Evolutionary conservation across 2,797 vertebrate genomes (phyloP).

Genomic region (Chloroceryle inda): DNA sequence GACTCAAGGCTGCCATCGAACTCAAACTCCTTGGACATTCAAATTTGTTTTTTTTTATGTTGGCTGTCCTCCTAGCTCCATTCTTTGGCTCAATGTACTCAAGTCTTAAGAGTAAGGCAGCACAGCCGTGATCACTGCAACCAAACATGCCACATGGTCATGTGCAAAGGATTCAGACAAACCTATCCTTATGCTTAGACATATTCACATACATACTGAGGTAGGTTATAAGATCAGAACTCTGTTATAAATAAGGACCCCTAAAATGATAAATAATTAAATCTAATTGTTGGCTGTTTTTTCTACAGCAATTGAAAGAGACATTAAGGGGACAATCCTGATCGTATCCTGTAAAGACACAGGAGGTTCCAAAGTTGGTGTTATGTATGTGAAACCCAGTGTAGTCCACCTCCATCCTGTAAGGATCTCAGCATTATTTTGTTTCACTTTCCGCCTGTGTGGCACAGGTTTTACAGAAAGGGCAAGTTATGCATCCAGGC

Average conservation of each 20-base stretch:
- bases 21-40: not conserved
- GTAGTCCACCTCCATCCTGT: not conserved
- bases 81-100: not conserved
- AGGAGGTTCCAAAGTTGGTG: not conserved
- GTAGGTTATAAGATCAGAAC: not conserved
- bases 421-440: not conserved
- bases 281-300: not conserved
- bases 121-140: not conserved
- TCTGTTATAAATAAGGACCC: not conserved
- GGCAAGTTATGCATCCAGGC: not conserved
- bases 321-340: not conserved
- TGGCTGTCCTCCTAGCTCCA: not conserved
- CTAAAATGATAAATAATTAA: not conserved
- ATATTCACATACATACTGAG: rapidly evolving
- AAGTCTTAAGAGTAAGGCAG: not conserved
- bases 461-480: not conserved
- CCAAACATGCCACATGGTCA: not conserved
- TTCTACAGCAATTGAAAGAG: not conserved
- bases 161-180: not conserved
- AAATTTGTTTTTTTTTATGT: not conserved
- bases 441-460: not conserved
- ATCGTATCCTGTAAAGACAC: not conserved
- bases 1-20: not conserved
- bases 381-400: not conserved
- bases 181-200: rapidly evolving